phyloP scores from a whole-genome alignment of 2,888 invertebrate genomes.

The Cerastis leucographa region DNA sequence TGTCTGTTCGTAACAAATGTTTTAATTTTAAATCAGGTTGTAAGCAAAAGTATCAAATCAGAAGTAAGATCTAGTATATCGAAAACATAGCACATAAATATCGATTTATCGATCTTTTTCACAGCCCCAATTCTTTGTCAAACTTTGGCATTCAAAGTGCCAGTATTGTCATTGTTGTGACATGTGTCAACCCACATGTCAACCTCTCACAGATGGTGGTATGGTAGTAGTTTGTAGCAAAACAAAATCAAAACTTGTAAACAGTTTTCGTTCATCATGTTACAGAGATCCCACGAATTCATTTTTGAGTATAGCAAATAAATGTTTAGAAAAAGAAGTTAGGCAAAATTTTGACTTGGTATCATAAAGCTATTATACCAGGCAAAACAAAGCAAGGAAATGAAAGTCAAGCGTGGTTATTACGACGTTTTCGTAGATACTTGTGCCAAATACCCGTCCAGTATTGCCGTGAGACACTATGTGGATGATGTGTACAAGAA shows the following conservation, averaged over 20 bases:
- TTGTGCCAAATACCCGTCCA: constrained; percentile 82
- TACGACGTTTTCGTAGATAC: constrained; percentile 85
- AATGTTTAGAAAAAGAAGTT: constrained; percentile 39
- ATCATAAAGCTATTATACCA: constrained; percentile 6
- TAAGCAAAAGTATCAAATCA: too few species aligned
- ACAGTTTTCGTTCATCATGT: constrained; percentile 37
- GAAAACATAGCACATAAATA: too few species aligned
- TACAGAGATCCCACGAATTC: constrained; percentile 15
- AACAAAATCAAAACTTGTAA: constrained; percentile 57
- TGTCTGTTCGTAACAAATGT: too few species aligned
- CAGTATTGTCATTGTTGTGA: background rate
- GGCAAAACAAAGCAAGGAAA: constrained; percentile 39
- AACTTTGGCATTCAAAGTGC: background rate
- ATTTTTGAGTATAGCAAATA: constrained; percentile 21
- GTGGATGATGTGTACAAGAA: constrained; percentile 77
- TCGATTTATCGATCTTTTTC: too few species aligned
- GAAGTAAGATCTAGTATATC: too few species aligned
- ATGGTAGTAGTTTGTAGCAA: background rate
- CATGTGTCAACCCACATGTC: constrained; percentile 18
- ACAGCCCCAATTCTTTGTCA: too few species aligned
- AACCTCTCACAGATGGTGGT: background rate
- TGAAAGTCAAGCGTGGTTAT: constrained; percentile 79
- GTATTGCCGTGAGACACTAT: constrained; percentile 80
- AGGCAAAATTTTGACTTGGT: constrained; percentile 24
- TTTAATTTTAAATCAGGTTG: too few species aligned